Evolutionary conservation across 2,113 vertebrate species (phyloP).

Genomic region (Cottus gobio): DNA sequence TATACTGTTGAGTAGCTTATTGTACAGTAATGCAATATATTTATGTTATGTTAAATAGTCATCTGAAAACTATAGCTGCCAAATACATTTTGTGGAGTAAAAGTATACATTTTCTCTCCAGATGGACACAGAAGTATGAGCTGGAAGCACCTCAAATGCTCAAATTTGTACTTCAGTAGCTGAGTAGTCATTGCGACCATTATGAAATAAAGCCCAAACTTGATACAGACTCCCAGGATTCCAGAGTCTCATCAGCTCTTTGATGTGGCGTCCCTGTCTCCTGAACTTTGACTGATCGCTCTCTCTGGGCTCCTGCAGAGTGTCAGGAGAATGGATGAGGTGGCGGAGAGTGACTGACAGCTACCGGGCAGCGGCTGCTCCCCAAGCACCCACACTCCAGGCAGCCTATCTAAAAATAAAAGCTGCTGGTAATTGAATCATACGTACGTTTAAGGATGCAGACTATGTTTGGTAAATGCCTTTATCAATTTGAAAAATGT

Average conservation of each 20-base stretch:
- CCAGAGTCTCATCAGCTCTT: conserved; percentile 57
- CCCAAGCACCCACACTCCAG: conserved; percentile 20
- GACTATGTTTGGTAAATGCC: conserved; percentile 3
- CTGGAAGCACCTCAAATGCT: background rate
- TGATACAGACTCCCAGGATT: conserved; percentile 21
- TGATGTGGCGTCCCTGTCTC: conserved; percentile 50
- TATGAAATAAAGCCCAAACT: background rate
- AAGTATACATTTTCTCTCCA: background rate
- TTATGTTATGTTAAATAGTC: background rate
- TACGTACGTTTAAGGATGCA: conserved; percentile 38
- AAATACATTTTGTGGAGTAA: background rate
- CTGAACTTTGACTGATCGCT: conserved; percentile 72
- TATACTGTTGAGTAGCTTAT: background rate
- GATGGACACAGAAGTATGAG: background rate
- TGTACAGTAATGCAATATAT: background rate
- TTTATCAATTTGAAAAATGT: conserved; percentile 27
- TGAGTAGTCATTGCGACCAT: background rate
- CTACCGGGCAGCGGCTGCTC: conserved; percentile 51
- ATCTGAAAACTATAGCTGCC: background rate
- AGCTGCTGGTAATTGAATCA: conserved; percentile 59
- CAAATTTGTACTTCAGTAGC: background rate
- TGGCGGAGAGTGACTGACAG: conserved; percentile 70
- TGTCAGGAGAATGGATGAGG: conserved; percentile 75
- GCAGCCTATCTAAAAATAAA: conserved; percentile 29
- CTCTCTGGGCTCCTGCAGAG: conserved; percentile 47